phyloP scores from a whole-genome alignment of 2,797 vertebrate genomes.

The Molossus alvarezi region DNA sequence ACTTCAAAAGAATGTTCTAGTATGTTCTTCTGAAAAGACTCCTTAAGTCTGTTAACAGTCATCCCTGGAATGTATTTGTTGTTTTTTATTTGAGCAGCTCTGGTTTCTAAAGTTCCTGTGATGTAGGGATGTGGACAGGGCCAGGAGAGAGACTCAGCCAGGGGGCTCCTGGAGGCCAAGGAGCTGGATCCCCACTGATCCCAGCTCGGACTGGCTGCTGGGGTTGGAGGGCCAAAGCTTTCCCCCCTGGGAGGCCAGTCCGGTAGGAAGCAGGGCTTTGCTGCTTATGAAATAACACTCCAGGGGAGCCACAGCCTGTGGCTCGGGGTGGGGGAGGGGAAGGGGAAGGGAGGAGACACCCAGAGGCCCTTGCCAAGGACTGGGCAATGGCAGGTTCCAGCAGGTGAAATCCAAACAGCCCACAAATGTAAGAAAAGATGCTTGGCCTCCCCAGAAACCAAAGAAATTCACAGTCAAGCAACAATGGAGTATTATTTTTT shows the following conservation, averaged over 20 bases:
- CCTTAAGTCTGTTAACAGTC: slow-evolving; percentile 57
- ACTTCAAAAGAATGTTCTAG: slow-evolving; percentile 66
- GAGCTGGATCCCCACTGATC: not conserved
- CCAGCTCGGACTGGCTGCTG: not conserved
- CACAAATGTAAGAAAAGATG: slow-evolving; percentile 47
- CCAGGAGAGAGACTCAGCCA: not conserved
- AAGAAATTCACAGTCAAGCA: slow-evolving; percentile 12
- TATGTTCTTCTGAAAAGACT: slow-evolving; percentile 59
- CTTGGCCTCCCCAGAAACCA: slow-evolving; percentile 58
- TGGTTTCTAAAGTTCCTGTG: slow-evolving; percentile 53
- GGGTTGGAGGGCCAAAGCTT: not conserved
- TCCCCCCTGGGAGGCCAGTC: not conserved
- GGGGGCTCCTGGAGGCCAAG: not conserved
- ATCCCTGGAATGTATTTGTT: slow-evolving; percentile 73
- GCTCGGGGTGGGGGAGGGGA: not conserved
- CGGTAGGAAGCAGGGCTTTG: slow-evolving; percentile 9
- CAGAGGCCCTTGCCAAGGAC: not conserved
- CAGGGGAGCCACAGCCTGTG: not conserved
- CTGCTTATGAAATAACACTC: not conserved
- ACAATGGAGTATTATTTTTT: slow-evolving; percentile 50
- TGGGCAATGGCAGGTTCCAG: slow-evolving; percentile 64
- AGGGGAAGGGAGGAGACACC: not conserved
- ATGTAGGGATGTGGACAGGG: not conserved
- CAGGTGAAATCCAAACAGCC: slow-evolving; percentile 46
- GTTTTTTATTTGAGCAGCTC: slow-evolving; percentile 62